A percentile compares a stretch with the other conserved stretches of the same genome.
These are phyloP conservation scores for Muntiacus muntjak DNA, from an alignment of 2,113 vertebrate species.

Conservation along the genomic window DNA sequence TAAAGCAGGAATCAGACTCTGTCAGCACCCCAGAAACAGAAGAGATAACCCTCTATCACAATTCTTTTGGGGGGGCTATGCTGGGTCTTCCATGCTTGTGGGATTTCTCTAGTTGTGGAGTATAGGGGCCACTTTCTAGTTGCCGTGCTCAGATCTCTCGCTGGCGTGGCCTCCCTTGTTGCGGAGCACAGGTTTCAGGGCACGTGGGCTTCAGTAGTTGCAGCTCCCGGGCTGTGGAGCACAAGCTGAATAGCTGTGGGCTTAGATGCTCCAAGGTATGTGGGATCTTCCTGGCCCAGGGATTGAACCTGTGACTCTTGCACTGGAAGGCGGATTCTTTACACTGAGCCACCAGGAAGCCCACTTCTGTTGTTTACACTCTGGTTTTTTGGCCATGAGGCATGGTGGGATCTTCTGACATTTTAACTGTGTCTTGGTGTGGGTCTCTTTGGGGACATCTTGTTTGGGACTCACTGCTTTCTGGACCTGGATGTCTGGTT, in stretches of 20 bases:
- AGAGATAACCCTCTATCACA: not conserved
- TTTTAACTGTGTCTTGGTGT: not conserved
- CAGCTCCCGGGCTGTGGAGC: not conserved
- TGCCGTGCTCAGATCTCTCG: not conserved
- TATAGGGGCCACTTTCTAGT: not conserved
- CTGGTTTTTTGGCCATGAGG: not conserved
- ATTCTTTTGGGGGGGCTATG: not conserved
- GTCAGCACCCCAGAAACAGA: not conserved
- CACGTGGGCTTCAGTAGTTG: not conserved
- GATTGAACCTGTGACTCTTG: not conserved
- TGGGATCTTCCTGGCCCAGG: not conserved
- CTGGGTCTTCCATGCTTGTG: not conserved
- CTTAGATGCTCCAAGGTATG: not conserved
- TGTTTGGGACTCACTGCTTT: not conserved
- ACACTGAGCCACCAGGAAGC: not conserved
- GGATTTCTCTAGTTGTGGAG: not conserved
- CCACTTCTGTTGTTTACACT: not conserved
- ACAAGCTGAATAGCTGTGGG: not conserved
- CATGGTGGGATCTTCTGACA: not conserved
- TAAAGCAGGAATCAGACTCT: not conserved
- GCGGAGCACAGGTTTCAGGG: not conserved
- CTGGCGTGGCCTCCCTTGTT: not conserved
- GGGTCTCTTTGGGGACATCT: not conserved
- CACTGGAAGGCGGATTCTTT: not conserved
- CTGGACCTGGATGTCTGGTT: not conserved